Percentiles rank a stretch among this genome's conserved stretches.
These are phyloP conservation scores for Salminus brasiliensis DNA, from an alignment of 2,113 vertebrate genomes.

Conservation along the genomic window DNA sequence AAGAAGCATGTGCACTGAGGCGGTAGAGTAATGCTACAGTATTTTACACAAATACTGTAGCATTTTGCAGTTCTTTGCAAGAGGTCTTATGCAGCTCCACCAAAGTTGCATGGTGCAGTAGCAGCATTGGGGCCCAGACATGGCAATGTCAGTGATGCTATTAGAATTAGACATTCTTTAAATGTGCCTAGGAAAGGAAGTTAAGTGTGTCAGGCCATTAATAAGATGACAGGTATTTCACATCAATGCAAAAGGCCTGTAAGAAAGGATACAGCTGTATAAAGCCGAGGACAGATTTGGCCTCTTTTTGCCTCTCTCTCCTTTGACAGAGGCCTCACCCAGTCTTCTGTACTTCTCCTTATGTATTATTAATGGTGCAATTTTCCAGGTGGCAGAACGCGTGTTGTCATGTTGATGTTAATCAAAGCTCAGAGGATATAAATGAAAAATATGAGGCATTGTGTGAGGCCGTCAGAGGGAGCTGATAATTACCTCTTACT, in stretches of 20 bases:
- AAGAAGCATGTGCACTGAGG: no score
- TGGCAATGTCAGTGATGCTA: no score
- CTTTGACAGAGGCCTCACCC: slow-evolving; percentile 28
- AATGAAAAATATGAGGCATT: slow-evolving; percentile 62
- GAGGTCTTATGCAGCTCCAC: no score
- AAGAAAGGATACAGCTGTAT: background rate
- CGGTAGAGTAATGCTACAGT: no score
- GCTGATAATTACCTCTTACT: slow-evolving; percentile 58
- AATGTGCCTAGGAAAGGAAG: no score
- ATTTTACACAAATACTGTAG: no score
- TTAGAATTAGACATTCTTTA: no score
- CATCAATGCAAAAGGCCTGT: background rate
- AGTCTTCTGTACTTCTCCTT: slow-evolving; percentile 56
- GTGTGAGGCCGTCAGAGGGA: slow-evolving; percentile 50
- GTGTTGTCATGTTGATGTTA: slow-evolving; percentile 52
- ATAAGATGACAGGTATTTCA: no score
- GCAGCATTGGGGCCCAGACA: no score
- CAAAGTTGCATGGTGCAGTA: no score
- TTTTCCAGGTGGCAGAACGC: slow-evolving; percentile 50
- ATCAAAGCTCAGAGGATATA: slow-evolving; percentile 63
- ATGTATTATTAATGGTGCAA: slow-evolving; percentile 68
- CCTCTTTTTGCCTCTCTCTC: slow-evolving; percentile 6
- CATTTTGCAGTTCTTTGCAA: no score
- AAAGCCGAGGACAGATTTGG: background rate
- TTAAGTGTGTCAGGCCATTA: no score